Conservation (phyloP, 1,140 invertebrate genomes). For the Hylaeus anthracinus region DNA sequence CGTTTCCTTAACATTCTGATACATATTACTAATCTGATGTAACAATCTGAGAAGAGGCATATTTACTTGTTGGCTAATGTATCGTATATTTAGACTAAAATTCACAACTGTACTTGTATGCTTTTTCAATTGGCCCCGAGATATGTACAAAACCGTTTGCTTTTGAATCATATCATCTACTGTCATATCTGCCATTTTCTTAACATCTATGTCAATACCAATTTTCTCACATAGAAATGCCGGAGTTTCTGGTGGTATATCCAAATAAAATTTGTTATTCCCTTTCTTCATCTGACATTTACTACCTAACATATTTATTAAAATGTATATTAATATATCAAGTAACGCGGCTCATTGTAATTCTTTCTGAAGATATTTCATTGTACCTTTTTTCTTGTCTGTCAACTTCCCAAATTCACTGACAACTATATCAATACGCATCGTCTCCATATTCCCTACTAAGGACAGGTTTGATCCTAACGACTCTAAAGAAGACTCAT, state of each 20-base stretch:
- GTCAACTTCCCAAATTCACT: constrained; percentile 86
- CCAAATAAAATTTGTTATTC: constrained; percentile 81
- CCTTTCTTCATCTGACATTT: constrained; percentile 72
- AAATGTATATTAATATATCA: background rate
- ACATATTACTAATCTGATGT: constrained; percentile 98
- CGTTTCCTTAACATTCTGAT: constrained; percentile 97
- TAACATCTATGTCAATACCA: constrained; percentile 92
- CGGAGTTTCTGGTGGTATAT: constrained; percentile 89
- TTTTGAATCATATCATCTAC: constrained; percentile 91
- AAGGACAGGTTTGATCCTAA: constrained; percentile 95
- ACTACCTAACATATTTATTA: constrained; percentile 44
- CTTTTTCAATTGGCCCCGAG: constrained; percentile 92
- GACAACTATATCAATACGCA: constrained; percentile 96
- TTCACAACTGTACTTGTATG: constrained; percentile 94
- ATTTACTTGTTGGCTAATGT: constrained; percentile 95
- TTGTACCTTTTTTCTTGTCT: constrained; percentile 80
- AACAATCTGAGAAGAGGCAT: constrained; percentile 96
- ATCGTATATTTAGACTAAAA: constrained; percentile 92
- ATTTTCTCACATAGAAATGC: constrained; percentile 96
- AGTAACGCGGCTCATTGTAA: background rate
- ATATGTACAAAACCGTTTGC: constrained; percentile 92
- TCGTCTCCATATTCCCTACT: constrained; percentile 91
- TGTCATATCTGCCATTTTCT: constrained; percentile 94
- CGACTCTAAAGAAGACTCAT: constrained; percentile 88
- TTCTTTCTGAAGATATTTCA: background rate